Conservation (phyloP, 2,888 invertebrate genomes). For the Cremastobaeus sp. region DNA sequence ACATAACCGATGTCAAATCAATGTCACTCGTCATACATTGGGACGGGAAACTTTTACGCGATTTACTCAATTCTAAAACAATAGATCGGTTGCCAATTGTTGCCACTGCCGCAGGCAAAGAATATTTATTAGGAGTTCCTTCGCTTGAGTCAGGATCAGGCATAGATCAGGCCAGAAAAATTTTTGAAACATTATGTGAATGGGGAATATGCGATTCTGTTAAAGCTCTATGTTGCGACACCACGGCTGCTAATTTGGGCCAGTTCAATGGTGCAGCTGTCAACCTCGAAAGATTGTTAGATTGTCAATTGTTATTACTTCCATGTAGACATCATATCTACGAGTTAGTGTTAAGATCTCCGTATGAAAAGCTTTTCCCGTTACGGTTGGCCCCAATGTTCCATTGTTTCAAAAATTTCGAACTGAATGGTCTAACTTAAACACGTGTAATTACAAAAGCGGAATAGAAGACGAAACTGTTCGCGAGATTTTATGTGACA, state of each 20-base stretch:
- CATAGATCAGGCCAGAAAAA: slow-evolving; percentile 47
- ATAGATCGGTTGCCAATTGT: slow-evolving; percentile 16
- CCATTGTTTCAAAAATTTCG: too few relatives aligned
- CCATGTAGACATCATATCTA: neutral
- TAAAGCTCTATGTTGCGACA: too few relatives aligned
- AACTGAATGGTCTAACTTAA: too few relatives aligned
- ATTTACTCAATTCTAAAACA: slow-evolving; percentile 3
- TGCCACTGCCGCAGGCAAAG: slow-evolving; percentile 1
- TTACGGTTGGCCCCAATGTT: neutral
- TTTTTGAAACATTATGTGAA: slow-evolving; percentile 44
- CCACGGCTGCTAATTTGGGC: slow-evolving; percentile 64
- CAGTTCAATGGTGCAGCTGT: slow-evolving; percentile 59
- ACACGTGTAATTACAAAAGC: too few relatives aligned
- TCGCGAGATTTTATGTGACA: slow-evolving; percentile 12
- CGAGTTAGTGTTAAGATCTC: neutral
- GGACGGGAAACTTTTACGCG: slow-evolving; percentile 12
- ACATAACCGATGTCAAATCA: neutral
- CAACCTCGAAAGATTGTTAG: slow-evolving; percentile 62
- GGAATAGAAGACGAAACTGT: slow-evolving; percentile 20
- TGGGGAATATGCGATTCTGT: too few relatives aligned
- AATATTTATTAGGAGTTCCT: slow-evolving; percentile 50
- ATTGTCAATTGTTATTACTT: slow-evolving; percentile 1
- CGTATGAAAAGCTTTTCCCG: neutral
- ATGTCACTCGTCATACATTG: slow-evolving; percentile 2
- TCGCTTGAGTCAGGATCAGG: slow-evolving; percentile 43